Base-by-base conservation (phyloP, 2,888 invertebrate genomes). In the Phasia obesa region DNA sequence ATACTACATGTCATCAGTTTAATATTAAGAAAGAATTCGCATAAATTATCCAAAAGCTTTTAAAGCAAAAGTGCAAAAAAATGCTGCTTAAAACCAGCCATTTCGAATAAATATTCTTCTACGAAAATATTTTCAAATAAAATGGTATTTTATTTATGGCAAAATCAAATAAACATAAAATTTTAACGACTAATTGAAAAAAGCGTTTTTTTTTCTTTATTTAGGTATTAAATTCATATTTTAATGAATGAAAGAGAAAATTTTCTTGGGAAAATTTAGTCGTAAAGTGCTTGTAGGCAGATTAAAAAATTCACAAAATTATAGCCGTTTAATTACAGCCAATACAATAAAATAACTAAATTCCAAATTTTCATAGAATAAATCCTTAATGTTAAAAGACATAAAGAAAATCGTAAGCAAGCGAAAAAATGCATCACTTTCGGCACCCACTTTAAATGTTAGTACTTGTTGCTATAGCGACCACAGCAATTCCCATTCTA, bases 1-100 rank as follows among this genome's bases (percentile, higher is more conserved):
- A 44, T 57, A 27, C 23, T 44, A 49, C 49, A 35, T 35, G 64
- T 49, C 31, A 49, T 19, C 49, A n/a, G 11, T 23, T 51, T 17
- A 13, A 35, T 21, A 21, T 53, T 21, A 11, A 57, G 11, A 42
- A n/a, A 2, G 11, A 27, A 17, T n/a, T 27, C 17, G 21, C 27
- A 69, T 69, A 55, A 69, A 69, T 69, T 27, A 69, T 42, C 13
- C 13, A 31, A 55, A 69, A 69, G 55, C 69, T 55, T 57, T 69
- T 42, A 69, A 69, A 57, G 42, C 27, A n/a, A 27, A 5, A 3
- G 6, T 3, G 27, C 51, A n/a, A 2, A 51, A 21, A 21, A 13
- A 49, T 19, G 51, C 9, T 4, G 7, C 35, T n/a, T 38, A 35
- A 38, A 25, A n/a, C 3, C 47, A 35, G 17, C 42, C 38, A 42